phyloP scores from a whole-genome alignment of 2,888 invertebrate genomes.

The Pomacea canaliculata region DNA sequence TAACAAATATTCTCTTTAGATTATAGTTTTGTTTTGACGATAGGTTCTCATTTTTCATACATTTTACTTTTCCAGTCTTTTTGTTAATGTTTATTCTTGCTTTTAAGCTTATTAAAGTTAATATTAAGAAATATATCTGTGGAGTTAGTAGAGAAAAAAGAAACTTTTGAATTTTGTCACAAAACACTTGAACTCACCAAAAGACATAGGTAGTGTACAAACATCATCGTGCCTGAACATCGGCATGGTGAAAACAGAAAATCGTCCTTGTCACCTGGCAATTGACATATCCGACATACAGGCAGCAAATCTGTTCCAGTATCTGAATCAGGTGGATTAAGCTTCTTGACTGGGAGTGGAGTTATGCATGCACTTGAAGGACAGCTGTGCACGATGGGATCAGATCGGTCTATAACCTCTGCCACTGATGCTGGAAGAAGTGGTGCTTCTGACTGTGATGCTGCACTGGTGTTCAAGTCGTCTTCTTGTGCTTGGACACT shows the following conservation, averaged over 20 bases:
- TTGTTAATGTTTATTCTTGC: no score
- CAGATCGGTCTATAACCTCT: not conserved
- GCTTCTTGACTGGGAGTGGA: slow-evolving; percentile 41
- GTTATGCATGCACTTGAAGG: slow-evolving; percentile 41
- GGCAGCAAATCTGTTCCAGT: slow-evolving; percentile 56
- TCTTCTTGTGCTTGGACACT: no score
- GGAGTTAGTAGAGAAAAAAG: no score
- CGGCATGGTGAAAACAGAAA: slow-evolving; percentile 73
- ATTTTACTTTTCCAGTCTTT: no score
- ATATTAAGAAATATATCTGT: no score
- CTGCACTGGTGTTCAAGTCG: not conserved
- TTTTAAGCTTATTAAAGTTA: no score
- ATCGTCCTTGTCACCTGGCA: slow-evolving; percentile 58
- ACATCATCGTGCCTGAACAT: slow-evolving; percentile 73
- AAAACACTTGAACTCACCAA: slow-evolving; percentile 64
- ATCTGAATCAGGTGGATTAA: slow-evolving; percentile 40
- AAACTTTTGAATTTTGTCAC: no score
- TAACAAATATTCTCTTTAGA: no score
- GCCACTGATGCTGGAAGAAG: slow-evolving; percentile 3
- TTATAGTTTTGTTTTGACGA: no score
- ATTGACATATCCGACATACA: slow-evolving; percentile 74
- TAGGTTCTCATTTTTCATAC: no score
- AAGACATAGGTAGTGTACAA: slow-evolving; percentile 73
- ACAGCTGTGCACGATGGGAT: slow-evolving; percentile 25
- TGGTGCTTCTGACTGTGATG: slow-evolving; percentile 10